phyloP scores from a whole-genome alignment of 2,113 vertebrate species.

The Protobothrops flavoviridis region DNA sequence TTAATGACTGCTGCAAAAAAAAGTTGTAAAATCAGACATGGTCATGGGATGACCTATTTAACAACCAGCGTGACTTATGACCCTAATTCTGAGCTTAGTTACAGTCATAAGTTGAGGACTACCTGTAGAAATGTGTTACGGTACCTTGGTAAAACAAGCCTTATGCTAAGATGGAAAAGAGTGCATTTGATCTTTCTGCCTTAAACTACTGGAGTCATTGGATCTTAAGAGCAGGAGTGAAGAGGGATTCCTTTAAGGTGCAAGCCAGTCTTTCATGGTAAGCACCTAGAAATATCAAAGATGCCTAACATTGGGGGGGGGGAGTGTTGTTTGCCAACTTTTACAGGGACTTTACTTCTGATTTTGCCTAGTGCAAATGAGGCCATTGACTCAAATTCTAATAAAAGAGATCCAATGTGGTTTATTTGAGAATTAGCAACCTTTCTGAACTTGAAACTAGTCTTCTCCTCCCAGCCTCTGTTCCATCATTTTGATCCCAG shows the following conservation, averaged over 20 bases:
- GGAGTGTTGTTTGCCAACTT: not conserved
- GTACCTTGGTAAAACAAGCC: not conserved
- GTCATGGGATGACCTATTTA: not conserved
- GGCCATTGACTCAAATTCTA: not conserved
- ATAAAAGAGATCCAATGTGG: not conserved
- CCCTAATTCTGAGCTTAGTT: not conserved
- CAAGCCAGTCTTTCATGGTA: not conserved
- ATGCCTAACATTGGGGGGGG: not conserved
- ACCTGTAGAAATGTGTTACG: not conserved
- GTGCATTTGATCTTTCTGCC: not conserved
- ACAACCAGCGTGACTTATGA: not conserved
- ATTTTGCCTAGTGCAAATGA: not conserved
- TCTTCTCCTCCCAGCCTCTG: not conserved
- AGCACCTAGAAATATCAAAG: not conserved
- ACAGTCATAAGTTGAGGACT: not conserved
- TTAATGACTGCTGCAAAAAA: not conserved
- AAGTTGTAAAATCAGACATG: not conserved
- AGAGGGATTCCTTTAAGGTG: not conserved
- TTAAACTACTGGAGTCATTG: not conserved
- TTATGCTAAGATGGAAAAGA: not conserved
- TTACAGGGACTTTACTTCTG: not conserved
- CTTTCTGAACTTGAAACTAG: not conserved
- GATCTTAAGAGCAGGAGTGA: not conserved
- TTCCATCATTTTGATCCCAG: not conserved
- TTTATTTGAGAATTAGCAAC: not conserved